Evolutionary conservation across 2,888 invertebrate species (phyloP).

Genomic region (Sarcophaga rosellei): DNA sequence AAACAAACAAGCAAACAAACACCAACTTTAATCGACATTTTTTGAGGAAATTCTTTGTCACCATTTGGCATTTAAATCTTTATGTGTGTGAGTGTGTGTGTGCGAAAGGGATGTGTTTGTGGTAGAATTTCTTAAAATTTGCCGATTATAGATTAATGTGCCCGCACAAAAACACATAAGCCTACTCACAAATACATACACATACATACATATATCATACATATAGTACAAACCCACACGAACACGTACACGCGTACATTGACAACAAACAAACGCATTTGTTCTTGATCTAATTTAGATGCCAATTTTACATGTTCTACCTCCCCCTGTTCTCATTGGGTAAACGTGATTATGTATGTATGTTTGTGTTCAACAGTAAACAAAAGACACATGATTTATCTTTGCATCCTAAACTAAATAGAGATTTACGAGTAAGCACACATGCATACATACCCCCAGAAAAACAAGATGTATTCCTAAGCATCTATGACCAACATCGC

Average conservation of each 20-base stretch:
- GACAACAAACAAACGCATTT: neutral
- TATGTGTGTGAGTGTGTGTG: neutral
- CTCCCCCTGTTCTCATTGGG: neutral
- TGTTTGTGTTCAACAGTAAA: neutral
- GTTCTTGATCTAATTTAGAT: conserved; percentile 20
- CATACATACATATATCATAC: neutral
- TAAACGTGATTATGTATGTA: neutral
- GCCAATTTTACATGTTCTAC: neutral
- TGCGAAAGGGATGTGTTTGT: neutral
- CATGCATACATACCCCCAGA: neutral
- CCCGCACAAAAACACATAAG: neutral
- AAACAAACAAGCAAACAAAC: neutral
- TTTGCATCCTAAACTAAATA: neutral
- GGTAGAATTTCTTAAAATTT: conserved; percentile 2
- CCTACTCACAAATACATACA: neutral
- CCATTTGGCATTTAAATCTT: neutral
- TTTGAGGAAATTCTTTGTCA: conserved; percentile 13
- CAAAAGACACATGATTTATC: conserved; percentile 6
- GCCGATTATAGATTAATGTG: conserved; percentile 10
- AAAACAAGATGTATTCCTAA: too few relatives aligned
- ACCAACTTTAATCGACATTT: conserved; percentile 18
- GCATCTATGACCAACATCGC: too few relatives aligned
- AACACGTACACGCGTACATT: too few relatives aligned
- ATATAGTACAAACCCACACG: too few relatives aligned
- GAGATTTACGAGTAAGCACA: neutral